Evolutionary conservation across 2,113 vertebrate genomes (phyloP), one percentile per base, ranked within the genome.

Genomic region (Gyps fulvus): DNA sequence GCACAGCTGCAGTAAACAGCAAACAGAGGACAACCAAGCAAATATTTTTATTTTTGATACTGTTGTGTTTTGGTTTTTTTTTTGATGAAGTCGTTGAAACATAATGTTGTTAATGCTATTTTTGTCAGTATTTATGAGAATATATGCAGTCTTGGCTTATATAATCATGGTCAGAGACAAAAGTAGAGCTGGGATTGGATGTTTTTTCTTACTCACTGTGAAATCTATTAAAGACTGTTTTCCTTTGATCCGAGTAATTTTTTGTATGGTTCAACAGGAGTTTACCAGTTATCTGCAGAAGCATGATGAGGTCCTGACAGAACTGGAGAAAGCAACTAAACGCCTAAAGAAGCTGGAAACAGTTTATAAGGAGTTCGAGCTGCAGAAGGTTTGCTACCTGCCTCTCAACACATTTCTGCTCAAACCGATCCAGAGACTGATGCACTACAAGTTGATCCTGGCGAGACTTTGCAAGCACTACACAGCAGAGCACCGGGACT

Each of bases 311-410:
- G 98, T 99, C 69, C 93, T 99, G 86, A 98, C 98, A 0, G 99
- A 99, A 93, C 98, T 99, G 98, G 99, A 99, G 97, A 99, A 99
- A 93, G 98, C 99, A 54, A 98, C 98, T 16, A 99, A 98, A 84
- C 96, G 97, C 90, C 97, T 98, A 38, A 99, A 98, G 97, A 99
- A 98, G 96, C 98, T 99, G 86, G 99, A 99, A 97, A 97, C 96
- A 0, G 99, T 99, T 65, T 99, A 98, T 97, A 99, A 98, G 85
- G 99, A 99, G 94, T 99, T 99, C 66, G 99, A 99, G 94, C 98
- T 99, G 82, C 99, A 99, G 98, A 99, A 99, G 78, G 99, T 99
- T 74, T 99, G 99, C 98, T 99, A 99, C 97, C 96, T 99, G 96
- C 99, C 99, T 4, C 99, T 99, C 90, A 99, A 98, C 98, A 98